Percentiles rank a stretch among this genome's conserved stretches.
phyloP scores from a whole-genome alignment of 2,113 vertebrate species.

The Pomatostomus ruficeps region DNA sequence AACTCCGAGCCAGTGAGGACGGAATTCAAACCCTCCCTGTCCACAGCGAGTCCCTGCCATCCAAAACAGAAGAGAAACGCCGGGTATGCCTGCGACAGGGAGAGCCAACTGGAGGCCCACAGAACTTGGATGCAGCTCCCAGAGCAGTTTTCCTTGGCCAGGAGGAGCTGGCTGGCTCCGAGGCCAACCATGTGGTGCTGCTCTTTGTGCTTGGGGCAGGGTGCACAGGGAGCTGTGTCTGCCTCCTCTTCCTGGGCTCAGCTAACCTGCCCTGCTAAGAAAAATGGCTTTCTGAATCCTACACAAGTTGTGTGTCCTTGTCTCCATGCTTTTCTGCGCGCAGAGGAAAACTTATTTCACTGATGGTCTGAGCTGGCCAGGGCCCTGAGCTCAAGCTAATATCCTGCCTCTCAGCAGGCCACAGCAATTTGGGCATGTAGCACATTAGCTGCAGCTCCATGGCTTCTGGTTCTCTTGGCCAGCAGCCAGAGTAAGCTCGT shows the following conservation, averaged over 20 bases:
- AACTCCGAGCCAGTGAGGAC: background rate
- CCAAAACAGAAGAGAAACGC: slow-evolving; percentile 25
- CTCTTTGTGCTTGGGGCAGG: background rate
- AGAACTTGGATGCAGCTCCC: slow-evolving; percentile 18
- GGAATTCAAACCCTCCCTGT: background rate
- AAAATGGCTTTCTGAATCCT: background rate
- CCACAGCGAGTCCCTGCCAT: background rate
- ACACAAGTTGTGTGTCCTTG: background rate
- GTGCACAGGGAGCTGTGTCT: background rate
- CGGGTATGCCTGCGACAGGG: background rate
- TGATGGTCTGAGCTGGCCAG: slow-evolving; percentile 8
- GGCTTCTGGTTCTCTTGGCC: slow-evolving; percentile 59
- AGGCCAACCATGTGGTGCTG: background rate
- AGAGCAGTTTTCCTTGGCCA: slow-evolving; percentile 43
- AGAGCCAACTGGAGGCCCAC: slow-evolving; percentile 42
- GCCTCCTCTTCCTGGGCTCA: background rate
- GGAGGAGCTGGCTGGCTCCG: background rate
- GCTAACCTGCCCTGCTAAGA: background rate
- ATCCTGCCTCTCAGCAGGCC: slow-evolving; percentile 64
- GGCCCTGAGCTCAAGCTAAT: slow-evolving; percentile 26
- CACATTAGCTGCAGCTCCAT: slow-evolving; percentile 51
- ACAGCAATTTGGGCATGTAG: slow-evolving; percentile 51
- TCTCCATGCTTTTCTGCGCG: background rate
- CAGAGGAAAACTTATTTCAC: background rate
- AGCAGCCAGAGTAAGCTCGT: slow-evolving; percentile 41